A percentile compares a stretch with the other conserved stretches of the same genome.
Evolutionary conservation across 2,797 vertebrate genomes (phyloP).

Genomic region (Telmatherina bonti): DNA sequence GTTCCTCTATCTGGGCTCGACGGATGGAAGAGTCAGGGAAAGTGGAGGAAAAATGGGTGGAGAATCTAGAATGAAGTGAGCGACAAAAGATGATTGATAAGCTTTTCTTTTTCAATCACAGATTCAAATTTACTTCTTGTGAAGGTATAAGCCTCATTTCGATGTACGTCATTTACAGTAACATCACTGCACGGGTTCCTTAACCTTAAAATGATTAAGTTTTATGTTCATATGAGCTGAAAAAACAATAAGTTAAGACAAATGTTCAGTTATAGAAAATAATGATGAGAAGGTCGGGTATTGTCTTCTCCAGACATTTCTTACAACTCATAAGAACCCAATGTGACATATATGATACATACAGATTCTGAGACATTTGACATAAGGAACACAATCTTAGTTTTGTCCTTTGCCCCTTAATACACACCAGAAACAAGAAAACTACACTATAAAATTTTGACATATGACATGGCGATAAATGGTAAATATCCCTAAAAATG

Average conservation of each 20-base stretch:
- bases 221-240: neutral
- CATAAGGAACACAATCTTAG: too few relatives aligned
- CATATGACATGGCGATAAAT: too few relatives aligned
- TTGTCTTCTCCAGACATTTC: too few relatives aligned
- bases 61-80: constrained; percentile 38
- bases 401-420: too few relatives aligned
- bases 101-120: constrained; percentile 36
- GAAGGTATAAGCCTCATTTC: neutral
- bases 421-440: too few relatives aligned
- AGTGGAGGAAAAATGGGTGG: constrained; percentile 33
- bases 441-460: too few relatives aligned
- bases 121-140: constrained; percentile 21
- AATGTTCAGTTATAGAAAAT: neutral
- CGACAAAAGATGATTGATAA: constrained; percentile 47
- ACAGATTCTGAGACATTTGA: too few relatives aligned
- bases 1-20: constrained; percentile 56
- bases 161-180: neutral
- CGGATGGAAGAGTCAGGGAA: constrained; percentile 50
- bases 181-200: neutral
- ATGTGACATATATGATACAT: too few relatives aligned
- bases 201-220: neutral
- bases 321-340: too few relatives aligned
- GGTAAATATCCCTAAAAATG: too few relatives aligned
- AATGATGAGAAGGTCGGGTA: too few relatives aligned
- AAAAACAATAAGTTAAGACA: neutral